phyloP scores from a whole-genome alignment of 2,113 vertebrate genomes.

The Peucedramus taeniatus region DNA sequence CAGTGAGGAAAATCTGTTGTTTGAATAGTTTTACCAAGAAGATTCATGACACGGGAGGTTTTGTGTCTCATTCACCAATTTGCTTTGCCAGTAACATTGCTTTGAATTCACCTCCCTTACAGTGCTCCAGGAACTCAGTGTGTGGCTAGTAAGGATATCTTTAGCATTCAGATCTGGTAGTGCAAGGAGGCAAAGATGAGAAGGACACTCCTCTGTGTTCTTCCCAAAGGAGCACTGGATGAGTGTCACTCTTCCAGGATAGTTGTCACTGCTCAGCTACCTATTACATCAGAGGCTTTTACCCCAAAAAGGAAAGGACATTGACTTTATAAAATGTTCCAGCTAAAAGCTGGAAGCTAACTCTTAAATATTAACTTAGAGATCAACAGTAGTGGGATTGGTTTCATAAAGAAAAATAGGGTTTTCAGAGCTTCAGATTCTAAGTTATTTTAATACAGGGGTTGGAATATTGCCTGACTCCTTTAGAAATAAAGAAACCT shows the following conservation, averaged over 20 bases:
- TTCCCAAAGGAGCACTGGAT: not conserved
- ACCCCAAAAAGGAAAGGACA: not conserved
- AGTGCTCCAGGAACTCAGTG: not conserved
- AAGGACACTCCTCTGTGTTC: not conserved
- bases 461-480: not conserved
- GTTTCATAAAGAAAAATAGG: not conserved
- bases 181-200: not conserved
- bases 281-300: not conserved
- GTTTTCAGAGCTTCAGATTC: not conserved
- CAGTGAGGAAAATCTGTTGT: not conserved
- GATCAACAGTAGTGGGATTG: not conserved
- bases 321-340: not conserved
- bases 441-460: not conserved
- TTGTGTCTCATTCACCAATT: not conserved
- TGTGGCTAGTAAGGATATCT: not conserved
- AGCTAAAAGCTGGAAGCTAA: not conserved
- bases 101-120: not conserved
- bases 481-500: not conserved
- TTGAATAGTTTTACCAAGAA: not conserved
- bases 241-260: not conserved
- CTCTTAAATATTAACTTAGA: not conserved
- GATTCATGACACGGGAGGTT: fast-evolving
- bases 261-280: not conserved
- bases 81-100: not conserved
- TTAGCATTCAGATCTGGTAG: not conserved